These are phyloP conservation scores for Morone saxatilis DNA, from an alignment of 2,113 vertebrate genomes.

Conservation along the genomic window DNA sequence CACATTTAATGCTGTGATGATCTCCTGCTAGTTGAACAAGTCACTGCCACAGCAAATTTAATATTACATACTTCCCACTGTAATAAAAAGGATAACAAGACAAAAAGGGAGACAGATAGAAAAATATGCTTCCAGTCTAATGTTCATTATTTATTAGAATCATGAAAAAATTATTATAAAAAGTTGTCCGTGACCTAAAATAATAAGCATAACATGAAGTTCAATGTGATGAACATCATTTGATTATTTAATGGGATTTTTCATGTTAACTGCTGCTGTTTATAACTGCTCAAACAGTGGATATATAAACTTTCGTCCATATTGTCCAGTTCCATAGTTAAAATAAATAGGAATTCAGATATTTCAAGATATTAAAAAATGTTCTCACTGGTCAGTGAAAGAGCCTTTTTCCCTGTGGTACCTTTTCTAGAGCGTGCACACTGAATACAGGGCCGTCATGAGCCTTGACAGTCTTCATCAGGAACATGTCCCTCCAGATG, in stretches of 20 bases:
- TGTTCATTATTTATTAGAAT: background rate
- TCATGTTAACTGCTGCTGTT: background rate
- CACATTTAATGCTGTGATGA: slow-evolving; percentile 27
- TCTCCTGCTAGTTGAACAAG: slow-evolving; percentile 4
- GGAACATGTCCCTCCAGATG: slow-evolving; percentile 97
- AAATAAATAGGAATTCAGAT: background rate
- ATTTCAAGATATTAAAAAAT: background rate
- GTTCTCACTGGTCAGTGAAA: background rate
- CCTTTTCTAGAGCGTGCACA: slow-evolving; percentile 98
- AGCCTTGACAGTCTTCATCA: slow-evolving; percentile 97
- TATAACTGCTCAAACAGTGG: background rate
- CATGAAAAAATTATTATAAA: background rate
- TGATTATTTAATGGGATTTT: background rate
- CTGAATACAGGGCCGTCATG: slow-evolving; percentile 98
- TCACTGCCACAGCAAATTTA: background rate
- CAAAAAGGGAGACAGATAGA: background rate
- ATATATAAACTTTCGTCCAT: background rate
- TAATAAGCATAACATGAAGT: no score
- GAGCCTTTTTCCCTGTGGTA: slow-evolving; percentile 67
- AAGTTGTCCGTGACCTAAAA: background rate
- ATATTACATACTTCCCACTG: background rate
- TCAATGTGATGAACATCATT: background rate
- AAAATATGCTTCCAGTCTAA: background rate
- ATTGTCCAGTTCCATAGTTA: background rate
- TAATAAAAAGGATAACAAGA: slow-evolving; percentile 1